phyloP scores from a whole-genome alignment of 37 sponge, comb jelly and placozoan genomes.

The Aplysina aerophoba region DNA sequence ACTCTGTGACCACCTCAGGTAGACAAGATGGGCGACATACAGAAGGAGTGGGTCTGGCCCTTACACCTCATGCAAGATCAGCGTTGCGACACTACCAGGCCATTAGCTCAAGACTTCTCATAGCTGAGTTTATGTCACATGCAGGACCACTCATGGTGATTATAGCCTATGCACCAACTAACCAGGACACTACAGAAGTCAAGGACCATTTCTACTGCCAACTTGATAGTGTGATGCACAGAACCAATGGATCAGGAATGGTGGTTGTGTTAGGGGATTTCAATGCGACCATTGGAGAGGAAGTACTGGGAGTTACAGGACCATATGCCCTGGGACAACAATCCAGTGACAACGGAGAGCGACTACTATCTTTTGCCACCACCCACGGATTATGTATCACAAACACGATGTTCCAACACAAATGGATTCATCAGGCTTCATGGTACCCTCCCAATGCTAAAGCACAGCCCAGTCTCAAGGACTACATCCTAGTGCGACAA shows the following conservation, averaged over 20 bases:
- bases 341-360: constrained; percentile 21
- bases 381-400: constrained; percentile 6
- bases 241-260: constrained; percentile 7
- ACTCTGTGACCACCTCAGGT: background rate
- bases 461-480: constrained; percentile 15
- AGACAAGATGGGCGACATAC: constrained; percentile 7
- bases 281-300: constrained; percentile 4
- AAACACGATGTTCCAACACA: constrained; percentile 15
- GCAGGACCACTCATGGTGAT: constrained; percentile 12
- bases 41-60: constrained; percentile 12
- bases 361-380: constrained; percentile 21
- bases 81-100: constrained; percentile 20
- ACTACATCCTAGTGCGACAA: constrained; percentile 11
- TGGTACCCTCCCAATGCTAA: constrained; percentile 22
- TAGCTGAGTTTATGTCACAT: constrained; percentile 9
- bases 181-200: constrained; percentile 23
- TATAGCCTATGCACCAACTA: constrained; percentile 19
- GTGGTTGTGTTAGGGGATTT: constrained; percentile 14
- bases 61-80: constrained; percentile 29
- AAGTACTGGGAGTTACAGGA: background rate
- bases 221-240: constrained; percentile 25
- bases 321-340: constrained; percentile 5
- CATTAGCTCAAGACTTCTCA: background rate
- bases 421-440: constrained; percentile 19
- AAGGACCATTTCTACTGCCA: constrained; percentile 19